These are phyloP conservation scores for Neodiprion lecontei DNA, from an alignment of 1,140 invertebrate genomes.

Conservation along the genomic window DNA sequence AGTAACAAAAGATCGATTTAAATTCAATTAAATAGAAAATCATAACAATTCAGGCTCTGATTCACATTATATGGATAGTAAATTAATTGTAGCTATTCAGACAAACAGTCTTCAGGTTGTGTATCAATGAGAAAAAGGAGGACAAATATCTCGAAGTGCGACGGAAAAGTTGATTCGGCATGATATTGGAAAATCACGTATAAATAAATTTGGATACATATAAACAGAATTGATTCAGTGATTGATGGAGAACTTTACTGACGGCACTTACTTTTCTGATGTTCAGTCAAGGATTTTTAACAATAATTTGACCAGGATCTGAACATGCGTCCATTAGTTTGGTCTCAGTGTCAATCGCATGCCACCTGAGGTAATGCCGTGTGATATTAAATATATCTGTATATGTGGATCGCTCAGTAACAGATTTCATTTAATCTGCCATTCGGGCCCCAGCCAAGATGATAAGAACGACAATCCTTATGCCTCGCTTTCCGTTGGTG, in stretches of 20 bases:
- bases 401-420: no score
- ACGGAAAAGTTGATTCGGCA: not conserved
- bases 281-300: not conserved
- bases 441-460: not conserved
- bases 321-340: not conserved
- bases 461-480: slow-evolving; percentile 59
- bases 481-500: slow-evolving; percentile 72
- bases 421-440: slow-evolving; percentile 1
- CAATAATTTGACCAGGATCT: slow-evolving; percentile 7
- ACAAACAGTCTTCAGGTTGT: slow-evolving; percentile 14
- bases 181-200: no score
- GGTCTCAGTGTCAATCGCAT: not conserved
- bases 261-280: slow-evolving; percentile 6
- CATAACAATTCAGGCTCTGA: no score
- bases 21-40: no score
- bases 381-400: no score
- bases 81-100: no score
- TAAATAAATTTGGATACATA: no score
- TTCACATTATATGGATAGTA: no score
- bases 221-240: not conserved
- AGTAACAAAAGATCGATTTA: no score
- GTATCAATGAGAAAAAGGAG: slow-evolving; percentile 5
- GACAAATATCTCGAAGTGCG: slow-evolving; percentile 6
- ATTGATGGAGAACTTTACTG: slow-evolving; percentile 9
- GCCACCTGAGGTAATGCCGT: not conserved